These are phyloP conservation scores for Tinamus guttatus DNA, from an alignment of 2,113 vertebrate species.

Conservation along the genomic window DNA sequence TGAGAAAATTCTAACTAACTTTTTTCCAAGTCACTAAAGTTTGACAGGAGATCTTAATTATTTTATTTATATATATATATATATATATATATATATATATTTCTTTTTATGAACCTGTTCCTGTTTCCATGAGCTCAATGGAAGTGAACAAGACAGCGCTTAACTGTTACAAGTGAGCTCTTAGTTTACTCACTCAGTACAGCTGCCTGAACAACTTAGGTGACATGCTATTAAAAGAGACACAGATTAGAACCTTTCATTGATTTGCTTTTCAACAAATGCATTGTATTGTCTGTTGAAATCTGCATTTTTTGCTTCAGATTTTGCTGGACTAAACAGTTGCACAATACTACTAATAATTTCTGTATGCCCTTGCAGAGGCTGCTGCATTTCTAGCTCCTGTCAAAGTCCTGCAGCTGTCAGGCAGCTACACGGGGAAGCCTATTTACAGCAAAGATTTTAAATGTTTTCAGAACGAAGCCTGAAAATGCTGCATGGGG, in stretches of 20 bases:
- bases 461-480: neutral
- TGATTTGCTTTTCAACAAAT: neutral
- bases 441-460: neutral
- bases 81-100: too few relatives aligned
- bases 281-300: neutral
- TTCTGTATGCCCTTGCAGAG: neutral
- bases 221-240: neutral
- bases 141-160: accelerated
- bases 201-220: neutral
- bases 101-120: too few relatives aligned
- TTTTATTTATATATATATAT: too few relatives aligned
- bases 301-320: neutral
- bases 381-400: neutral
- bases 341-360: neutral
- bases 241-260: neutral
- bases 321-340: neutral
- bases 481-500: neutral
- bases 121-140: neutral
- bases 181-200: neutral
- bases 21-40: neutral
- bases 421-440: neutral
- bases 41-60: neutral
- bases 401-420: neutral
- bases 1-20: neutral
- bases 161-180: neutral